Conservation (phyloP, 2,797 vertebrate species). For the Myotis findleyi region DNA sequence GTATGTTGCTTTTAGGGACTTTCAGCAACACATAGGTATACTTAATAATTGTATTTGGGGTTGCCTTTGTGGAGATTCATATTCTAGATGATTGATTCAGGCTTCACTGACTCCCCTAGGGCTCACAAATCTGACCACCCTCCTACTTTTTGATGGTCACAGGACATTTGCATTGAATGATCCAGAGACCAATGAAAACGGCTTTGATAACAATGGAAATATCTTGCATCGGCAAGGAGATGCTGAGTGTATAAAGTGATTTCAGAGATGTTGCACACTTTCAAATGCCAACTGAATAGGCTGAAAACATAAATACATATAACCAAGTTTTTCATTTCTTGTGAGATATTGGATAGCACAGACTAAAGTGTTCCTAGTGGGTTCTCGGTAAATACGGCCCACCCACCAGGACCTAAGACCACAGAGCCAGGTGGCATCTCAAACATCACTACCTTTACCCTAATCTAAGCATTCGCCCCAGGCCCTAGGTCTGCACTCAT, state of each 20-base stretch:
- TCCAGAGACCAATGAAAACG: background rate
- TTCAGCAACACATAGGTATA: background rate
- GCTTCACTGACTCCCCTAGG: background rate
- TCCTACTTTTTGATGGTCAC: background rate
- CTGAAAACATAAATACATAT: background rate
- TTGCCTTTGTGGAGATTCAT: background rate
- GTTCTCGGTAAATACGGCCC: background rate
- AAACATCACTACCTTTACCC: background rate
- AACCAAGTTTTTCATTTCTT: background rate
- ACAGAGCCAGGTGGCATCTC: background rate
- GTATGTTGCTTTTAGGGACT: background rate
- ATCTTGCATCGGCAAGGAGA: background rate
- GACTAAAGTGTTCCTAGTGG: background rate
- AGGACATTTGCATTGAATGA: background rate
- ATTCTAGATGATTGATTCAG: background rate
- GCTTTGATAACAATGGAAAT: background rate
- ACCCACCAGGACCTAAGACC: background rate
- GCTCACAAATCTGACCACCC: background rate
- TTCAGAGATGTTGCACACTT: slow-evolving; percentile 8
- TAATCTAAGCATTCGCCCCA: background rate
- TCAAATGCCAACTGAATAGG: background rate
- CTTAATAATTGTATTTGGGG: background rate
- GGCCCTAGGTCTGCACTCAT: background rate
- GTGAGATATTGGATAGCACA: background rate
- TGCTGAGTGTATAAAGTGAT: background rate